Evolutionary conservation across 1,140 invertebrate species (phyloP), one percentile per base, ranked within the genome.

Genomic region (Drosophila repletoides): DNA sequence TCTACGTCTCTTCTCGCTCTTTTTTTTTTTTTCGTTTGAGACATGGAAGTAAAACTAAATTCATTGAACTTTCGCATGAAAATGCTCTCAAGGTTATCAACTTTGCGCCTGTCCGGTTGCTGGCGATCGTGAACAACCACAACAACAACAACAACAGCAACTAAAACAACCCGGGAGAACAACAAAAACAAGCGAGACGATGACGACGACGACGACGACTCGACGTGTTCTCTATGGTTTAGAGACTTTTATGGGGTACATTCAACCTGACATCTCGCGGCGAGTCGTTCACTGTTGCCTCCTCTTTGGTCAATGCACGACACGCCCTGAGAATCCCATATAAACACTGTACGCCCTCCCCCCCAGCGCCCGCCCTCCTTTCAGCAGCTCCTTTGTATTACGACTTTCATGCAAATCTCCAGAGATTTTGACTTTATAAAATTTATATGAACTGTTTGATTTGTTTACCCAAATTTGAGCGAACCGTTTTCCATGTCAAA

Each of bases 51-150:
- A 81, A 88, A 89, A 81, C 81, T 81, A 87, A 89, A 89, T 89
- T 89, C 88, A 89, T 89, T 89, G 88, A 89, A 89, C 88, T 89
- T 89, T 89, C 87, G 88, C 88, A 89, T 89, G 80, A 89, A 88
- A 89, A 89, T 87, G 88, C 88, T 89, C 81, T 89, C 88, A 89
- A 89, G 88, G 88, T 89, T 89, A 89, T 89, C 87, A 89, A 89
- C 88, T 86, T 86, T 86, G 65, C 74, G 70, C 70, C 75, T 79
- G 76, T 81, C 76, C 76, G 80, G 79, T 83, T 86, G n/a, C n/a
- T n/a, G 28, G 55, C 56, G 64, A 72, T 68, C 69, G 64, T 67
- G 40, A 45, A 55, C 58, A 29, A 53, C 58, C 66, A 43, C 41
- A 61, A 55, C 68, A 61, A 53, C 19, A 53, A 19, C 45, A 49